These are phyloP conservation scores for Agelastica alni DNA, from an alignment of 2,888 invertebrate species.

Conservation along the genomic window DNA sequence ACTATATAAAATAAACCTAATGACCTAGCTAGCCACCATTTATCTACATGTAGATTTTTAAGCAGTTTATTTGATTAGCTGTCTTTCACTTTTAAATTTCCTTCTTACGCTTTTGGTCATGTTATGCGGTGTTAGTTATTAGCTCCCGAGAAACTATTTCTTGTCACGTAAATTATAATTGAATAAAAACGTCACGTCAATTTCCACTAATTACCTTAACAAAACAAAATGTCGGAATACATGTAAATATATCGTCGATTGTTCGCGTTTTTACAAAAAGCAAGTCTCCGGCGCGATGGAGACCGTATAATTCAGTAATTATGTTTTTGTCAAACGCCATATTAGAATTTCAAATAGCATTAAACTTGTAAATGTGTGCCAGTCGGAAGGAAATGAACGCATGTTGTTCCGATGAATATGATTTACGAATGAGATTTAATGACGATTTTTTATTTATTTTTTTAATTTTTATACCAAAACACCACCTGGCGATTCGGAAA, in stretches of 20 bases:
- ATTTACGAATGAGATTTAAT: conserved; percentile 37
- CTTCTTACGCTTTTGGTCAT: too few species aligned
- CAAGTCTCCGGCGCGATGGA: conserved; percentile 24
- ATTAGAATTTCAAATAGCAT: conserved; percentile 45
- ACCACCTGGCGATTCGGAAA: conserved; percentile 32
- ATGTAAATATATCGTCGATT: conserved; percentile 21
- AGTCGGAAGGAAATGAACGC: conserved; percentile 51
- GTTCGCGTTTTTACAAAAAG: conserved; percentile 32
- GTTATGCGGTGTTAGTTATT: too few species aligned
- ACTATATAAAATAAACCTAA: too few species aligned
- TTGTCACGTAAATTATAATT: conserved; percentile 20
- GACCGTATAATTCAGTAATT: conserved; percentile 44
- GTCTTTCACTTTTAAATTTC: too few species aligned
- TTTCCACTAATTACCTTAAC: conserved; percentile 39
- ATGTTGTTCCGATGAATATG: conserved; percentile 44
- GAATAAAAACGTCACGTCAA: conserved; percentile 23
- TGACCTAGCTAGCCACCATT: too few species aligned
- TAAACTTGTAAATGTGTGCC: conserved; percentile 47
- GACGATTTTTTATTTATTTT: conserved; percentile 6
- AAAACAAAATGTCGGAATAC: conserved; percentile 41
- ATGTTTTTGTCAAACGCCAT: conserved; percentile 44
- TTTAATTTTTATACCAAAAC: conserved; percentile 3
- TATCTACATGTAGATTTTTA: too few species aligned
- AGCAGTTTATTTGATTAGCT: too few species aligned
- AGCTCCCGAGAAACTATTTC: not conserved